Evolutionary conservation across 2,888 invertebrate genomes (phyloP), one percentile per base, ranked within the genome.

Genomic region (Himalopsyche tibetana): DNA sequence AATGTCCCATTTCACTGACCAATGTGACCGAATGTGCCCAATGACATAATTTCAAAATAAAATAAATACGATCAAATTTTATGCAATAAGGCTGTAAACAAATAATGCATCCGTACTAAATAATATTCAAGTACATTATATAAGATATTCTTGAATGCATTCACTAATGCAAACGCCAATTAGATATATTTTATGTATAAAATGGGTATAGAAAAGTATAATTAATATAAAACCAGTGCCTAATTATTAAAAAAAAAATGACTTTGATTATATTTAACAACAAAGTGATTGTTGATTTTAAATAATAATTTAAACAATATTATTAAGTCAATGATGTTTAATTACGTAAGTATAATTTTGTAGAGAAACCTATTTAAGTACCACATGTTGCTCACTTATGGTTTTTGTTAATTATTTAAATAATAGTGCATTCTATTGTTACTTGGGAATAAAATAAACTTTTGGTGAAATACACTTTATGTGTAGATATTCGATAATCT

Each of bases 221-320:
- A 80, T 80, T 80, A 36, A 4, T 80, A 38, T 80, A 80, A 80
- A 80, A 80, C 17, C 42, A 80, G 80, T 63, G 63, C 63, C 63
- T 63, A 63, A 19, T 63, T 63, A 63, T 80, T n/a, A 28, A n/a
- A 74, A 80, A 80, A 80, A 80, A 80, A 80, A 2, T 19, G 36
- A 40, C 38, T 80, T 80, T 38, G n/a, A 80, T 17, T 51, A 63
- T 9, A 63, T 63, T 63, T 63, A 63, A 63, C 63, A 63, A 8
- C 63, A 63, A 63, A 63, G 63, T 63, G 63, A 63, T 63, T 63
- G 63, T 63, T 63, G 63, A 63, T 63, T 51, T 51, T 51, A 15
- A 51, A 51, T 51, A 51, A 80, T 80, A 80, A 40, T 80, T 80
- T 63, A 63, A 63, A 63, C 8, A 63, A 19, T 63, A 40, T 80